Percentiles rank a stretch among this genome's conserved stretches.
Conservation (phyloP, 2,797 vertebrate genomes). For the Rhincodon typus region DNA sequence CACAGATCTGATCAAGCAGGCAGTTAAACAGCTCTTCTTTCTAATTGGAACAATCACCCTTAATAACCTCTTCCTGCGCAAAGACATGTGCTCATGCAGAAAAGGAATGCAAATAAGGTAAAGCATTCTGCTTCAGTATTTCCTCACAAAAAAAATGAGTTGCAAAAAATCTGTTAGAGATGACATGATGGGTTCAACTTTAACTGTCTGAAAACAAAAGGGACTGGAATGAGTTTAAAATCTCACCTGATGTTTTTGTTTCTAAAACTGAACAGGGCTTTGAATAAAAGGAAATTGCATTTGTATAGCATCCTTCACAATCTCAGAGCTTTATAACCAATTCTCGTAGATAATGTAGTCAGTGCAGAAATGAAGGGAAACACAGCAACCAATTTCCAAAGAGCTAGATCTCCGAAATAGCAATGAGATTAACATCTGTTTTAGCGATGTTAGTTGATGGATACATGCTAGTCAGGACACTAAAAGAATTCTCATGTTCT, state of each 20-base stretch:
- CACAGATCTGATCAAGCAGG: constrained; percentile 72
- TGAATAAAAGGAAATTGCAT: neutral
- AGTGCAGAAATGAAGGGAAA: neutral
- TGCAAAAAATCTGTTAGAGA: neutral
- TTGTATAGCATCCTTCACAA: neutral
- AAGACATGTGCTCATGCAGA: constrained; percentile 96
- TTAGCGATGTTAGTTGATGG: neutral
- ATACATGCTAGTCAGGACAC: neutral
- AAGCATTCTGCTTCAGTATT: constrained; percentile 20
- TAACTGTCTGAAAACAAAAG: neutral
- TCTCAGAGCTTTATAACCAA: neutral
- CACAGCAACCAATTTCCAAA: neutral
- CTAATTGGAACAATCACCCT: constrained; percentile 74
- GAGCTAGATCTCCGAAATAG: neutral
- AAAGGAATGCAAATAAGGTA: constrained; percentile 99
- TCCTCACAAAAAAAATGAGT: neutral
- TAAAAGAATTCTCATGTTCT: neutral
- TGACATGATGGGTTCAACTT: neutral
- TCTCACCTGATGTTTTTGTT: neutral
- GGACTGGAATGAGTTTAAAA: neutral
- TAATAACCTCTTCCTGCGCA: constrained; percentile 90
- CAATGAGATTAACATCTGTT: neutral
- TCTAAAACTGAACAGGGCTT: neutral
- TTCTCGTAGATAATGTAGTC: too few species aligned
- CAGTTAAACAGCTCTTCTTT: constrained; percentile 81